Conservation (phyloP, 1,140 invertebrate species). For the Hycleus phaleratus region DNA sequence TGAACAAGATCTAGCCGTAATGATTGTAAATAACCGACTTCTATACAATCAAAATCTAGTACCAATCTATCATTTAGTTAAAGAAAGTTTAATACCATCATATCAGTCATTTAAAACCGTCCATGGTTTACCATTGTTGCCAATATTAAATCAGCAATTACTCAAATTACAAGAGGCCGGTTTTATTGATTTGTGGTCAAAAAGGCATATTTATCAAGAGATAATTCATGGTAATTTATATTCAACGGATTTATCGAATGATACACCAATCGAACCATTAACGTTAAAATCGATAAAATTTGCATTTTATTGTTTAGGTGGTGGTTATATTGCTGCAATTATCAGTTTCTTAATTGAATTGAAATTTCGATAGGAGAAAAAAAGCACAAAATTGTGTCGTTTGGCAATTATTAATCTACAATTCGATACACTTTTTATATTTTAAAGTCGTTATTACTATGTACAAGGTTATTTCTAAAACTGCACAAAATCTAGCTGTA, state of each 20-base stretch:
- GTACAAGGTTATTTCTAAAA: no score
- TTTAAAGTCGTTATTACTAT: no score
- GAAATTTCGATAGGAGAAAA: no score
- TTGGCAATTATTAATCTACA: no score
- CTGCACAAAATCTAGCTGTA: no score
- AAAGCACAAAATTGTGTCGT: no score
- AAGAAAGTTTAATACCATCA: slow-evolving; percentile 8
- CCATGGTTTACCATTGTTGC: slow-evolving; percentile 5
- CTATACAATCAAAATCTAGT: neutral
- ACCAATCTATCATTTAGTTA: slow-evolving; percentile 5
- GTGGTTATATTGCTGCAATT: no score
- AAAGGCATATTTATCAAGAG: slow-evolving; percentile 1
- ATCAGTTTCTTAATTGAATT: no score
- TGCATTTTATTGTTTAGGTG: no score
- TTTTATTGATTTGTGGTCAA: slow-evolving; percentile 1
- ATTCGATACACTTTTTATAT: no score
- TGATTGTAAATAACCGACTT: neutral
- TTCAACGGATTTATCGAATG: neutral
- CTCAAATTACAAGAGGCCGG: slow-evolving; percentile 3
- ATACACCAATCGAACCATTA: no score
- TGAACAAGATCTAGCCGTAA: neutral
- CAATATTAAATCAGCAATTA: slow-evolving; percentile 5
- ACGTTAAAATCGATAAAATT: no score
- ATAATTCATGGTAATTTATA: slow-evolving; percentile 3
- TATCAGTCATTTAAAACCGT: slow-evolving; percentile 5